Base-by-base conservation (phyloP, 2,888 invertebrate genomes). In the Drosophila suboccidentalis region DNA sequence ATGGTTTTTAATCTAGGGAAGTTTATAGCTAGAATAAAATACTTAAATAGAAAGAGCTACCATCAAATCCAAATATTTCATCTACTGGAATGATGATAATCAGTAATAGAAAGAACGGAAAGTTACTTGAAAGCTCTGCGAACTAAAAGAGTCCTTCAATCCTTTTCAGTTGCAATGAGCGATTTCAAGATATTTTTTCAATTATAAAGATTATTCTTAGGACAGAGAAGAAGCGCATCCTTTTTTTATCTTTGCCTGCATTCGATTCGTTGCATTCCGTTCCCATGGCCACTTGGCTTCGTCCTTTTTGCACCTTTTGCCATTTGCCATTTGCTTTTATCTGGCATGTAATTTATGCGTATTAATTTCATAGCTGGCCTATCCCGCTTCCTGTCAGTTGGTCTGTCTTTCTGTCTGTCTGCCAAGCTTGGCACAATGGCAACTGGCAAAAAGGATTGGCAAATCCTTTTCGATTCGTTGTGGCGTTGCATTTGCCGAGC, bases 321-420 rank as follows among this genome's bases (percentile, higher is more conserved):
- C 22, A 44, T 59, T 59, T 19, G 36, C 46, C 22, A 44, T 26
- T n/a, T 13, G 54, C 53, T 60, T 63, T 60, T 61, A 65, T 75
- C 54, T 43, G 76, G 53, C 69, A 59, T 88, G 84, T 82, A 86
- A 86, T 86, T 87, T 87, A 87, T 87, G 87, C 89, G 88, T 87
- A 89, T 87, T 89, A 76, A 89, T 87, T 87, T 89, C 79, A 89
- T 80, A 67, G 71, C 71, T 75, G 74, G 81, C 78, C 90, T 83
- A 90, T 88, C 81, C 90, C 79, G 81, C 87, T 88, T 87, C 87
- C 87, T 89, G 87, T 73, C 62, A 62, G 49, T 46, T 67, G 4
- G 54, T 51, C 51, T 8, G 26, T 26, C 26, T 26, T 26, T 53
- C 57, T 9, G 19, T 34, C 38, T 49, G 60, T 19, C 34, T 61